A percentile compares a stretch with the other conserved stretches of the same genome.
Evolutionary conservation across 2,797 vertebrate species (phyloP).

Genomic region (Lemur catta): DNA sequence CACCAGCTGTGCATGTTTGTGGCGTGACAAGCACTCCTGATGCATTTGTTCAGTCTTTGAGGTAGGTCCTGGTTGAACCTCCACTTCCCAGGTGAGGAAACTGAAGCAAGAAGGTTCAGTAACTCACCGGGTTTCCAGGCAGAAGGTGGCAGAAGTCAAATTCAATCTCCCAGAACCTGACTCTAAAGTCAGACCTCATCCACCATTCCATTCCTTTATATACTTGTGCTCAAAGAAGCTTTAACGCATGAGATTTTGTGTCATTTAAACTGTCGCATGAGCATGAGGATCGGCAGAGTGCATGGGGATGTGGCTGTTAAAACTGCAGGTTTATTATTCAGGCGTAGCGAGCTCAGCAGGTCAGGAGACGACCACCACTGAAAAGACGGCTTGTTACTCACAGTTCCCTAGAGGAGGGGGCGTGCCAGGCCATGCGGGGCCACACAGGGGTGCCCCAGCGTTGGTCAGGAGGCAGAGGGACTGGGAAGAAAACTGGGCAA

Average conservation of each 20-base stretch:
- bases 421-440: fast-evolving
- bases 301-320: neutral
- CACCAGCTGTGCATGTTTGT: neutral
- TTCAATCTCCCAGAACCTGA: neutral
- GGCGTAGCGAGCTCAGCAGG: neutral
- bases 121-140: no score
- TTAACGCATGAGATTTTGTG: no score
- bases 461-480: neutral
- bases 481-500: neutral
- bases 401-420: fast-evolving
- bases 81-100: neutral
- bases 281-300: neutral
- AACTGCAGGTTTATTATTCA: neutral
- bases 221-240: neutral
- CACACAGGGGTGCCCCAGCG: fast-evolving
- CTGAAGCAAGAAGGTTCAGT: no score
- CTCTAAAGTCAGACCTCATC: neutral
- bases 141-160: neutral
- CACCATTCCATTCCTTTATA: neutral
- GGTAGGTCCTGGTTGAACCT: neutral
- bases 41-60: neutral
- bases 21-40: neutral
- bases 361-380: neutral
- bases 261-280: neutral
- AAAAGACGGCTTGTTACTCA: neutral